Percentiles rank a stretch among this genome's conserved stretches.
Conservation (phyloP, 2,113 vertebrate species). For the Morone saxatilis region DNA sequence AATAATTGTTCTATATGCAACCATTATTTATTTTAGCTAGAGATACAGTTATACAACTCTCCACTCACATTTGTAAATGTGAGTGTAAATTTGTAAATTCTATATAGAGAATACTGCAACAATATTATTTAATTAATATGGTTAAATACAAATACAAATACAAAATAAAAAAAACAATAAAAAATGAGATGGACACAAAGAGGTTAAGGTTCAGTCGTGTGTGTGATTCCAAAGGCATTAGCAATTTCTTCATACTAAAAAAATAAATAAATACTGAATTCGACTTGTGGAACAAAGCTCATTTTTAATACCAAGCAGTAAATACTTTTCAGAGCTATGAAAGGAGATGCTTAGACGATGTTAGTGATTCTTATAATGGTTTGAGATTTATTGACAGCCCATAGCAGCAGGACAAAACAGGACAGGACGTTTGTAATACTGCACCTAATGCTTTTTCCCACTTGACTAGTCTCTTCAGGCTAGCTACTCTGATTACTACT, state of each 20-base stretch:
- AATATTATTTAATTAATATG: no score
- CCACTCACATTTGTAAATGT: no score
- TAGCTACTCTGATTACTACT: slow-evolving; percentile 1
- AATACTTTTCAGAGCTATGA: neutral
- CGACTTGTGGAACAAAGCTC: neutral
- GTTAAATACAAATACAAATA: no score
- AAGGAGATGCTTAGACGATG: slow-evolving; percentile 14
- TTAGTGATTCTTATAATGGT: neutral
- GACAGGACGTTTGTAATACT: slow-evolving; percentile 5
- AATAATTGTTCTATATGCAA: no score
- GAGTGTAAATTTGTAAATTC: no score
- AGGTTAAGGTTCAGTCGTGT: neutral
- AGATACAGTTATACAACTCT: no score
- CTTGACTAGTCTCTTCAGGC: slow-evolving; percentile 8
- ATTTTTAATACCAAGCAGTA: slow-evolving; percentile 8
- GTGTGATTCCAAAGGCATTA: neutral
- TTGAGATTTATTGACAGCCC: slow-evolving; percentile 5
- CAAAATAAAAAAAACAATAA: no score
- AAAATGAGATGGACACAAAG: no score
- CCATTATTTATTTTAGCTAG: no score
- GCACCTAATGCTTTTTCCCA: slow-evolving; percentile 24
- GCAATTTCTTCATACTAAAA: neutral
- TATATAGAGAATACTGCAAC: no score
- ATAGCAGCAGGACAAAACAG: slow-evolving; percentile 20
- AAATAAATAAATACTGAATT: neutral